phyloP scores from a whole-genome alignment of 1,140 invertebrate genomes.

The Zeugodacus cucurbitae region DNA sequence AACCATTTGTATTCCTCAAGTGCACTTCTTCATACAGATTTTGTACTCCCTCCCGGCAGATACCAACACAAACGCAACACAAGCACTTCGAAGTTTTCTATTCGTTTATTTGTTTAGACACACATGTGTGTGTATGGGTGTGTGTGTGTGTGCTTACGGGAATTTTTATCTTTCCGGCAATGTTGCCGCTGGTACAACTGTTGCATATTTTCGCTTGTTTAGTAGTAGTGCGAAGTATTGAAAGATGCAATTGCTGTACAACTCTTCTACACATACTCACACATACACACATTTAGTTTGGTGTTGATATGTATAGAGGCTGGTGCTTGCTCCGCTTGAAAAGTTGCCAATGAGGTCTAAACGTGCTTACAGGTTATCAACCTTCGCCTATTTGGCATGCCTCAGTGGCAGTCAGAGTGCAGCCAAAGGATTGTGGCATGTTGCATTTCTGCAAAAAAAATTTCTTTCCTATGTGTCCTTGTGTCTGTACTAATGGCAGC shows the following conservation, averaged over 20 bases:
- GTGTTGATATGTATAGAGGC: neutral
- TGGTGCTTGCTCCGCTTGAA: constrained; percentile 28
- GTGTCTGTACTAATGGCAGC: neutral
- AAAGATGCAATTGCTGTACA: neutral
- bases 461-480: neutral
- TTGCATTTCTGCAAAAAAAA: neutral
- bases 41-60: neutral
- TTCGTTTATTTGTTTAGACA: neutral
- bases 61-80: neutral
- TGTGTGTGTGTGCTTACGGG: neutral
- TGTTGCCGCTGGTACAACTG: neutral
- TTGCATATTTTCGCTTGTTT: neutral
- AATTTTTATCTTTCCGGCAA: neutral
- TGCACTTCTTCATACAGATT: constrained; percentile 20
- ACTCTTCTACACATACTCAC: neutral
- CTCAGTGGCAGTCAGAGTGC: neutral
- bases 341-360: constrained; percentile 36
- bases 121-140: neutral
- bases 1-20: constrained; percentile 9
- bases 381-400: constrained; percentile 33
- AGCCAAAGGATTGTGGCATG: neutral
- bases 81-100: neutral
- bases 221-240: neutral
- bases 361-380: constrained; percentile 33
- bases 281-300: neutral